These are phyloP conservation scores for Pedionomus torquatus DNA, from an alignment of 2,113 vertebrate genomes.

Conservation along the genomic window DNA sequence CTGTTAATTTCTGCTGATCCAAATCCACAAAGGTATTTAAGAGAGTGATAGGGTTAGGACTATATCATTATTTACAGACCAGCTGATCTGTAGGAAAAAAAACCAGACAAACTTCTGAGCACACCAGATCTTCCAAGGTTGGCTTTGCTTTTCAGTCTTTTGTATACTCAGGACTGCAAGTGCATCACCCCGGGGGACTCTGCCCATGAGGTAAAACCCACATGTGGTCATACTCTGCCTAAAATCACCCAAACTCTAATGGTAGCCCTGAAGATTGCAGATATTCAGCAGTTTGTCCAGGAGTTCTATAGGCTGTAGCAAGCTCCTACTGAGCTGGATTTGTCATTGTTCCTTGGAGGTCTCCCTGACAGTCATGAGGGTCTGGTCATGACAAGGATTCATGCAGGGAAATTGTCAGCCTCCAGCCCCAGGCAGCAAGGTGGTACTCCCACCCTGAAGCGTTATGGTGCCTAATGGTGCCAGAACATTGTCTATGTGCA, in stretches of 20 bases:
- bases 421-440: too few species aligned
- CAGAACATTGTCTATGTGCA: neutral
- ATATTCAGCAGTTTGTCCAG: neutral
- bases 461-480: fast-evolving
- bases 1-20: neutral
- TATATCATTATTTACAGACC: neutral
- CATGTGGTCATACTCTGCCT: neutral
- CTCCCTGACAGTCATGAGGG: neutral
- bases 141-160: neutral
- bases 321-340: neutral
- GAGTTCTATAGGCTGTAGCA: neutral
- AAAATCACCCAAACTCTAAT: neutral
- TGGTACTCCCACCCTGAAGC: neutral
- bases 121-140: neutral
- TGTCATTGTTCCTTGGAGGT: neutral
- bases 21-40: fast-evolving
- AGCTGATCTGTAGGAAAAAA: neutral
- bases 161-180: neutral
- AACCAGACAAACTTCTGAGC: neutral
- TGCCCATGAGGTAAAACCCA: neutral
- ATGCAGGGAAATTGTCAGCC: neutral
- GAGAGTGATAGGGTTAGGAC: neutral
- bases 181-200: neutral
- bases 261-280: neutral
- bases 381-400: neutral